Base-by-base conservation (phyloP, 2,888 invertebrate genomes). In the Drosophila niveifrons region DNA sequence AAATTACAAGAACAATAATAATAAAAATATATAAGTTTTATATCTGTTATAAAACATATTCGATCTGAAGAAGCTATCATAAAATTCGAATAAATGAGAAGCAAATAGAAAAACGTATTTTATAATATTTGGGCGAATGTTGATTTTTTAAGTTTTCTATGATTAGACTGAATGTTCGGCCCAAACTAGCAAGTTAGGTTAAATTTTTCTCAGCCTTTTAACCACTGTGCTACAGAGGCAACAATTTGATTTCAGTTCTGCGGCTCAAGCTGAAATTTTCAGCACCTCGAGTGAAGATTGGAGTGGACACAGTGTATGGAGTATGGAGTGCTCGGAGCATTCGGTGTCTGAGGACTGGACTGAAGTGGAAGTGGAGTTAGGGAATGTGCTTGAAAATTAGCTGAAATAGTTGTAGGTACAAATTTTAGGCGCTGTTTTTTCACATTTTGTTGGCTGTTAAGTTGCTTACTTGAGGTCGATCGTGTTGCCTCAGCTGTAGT, bases 391-490 rank as follows among this genome's bases (percentile, higher is more conserved):
- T 73, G 77, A 57, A 82, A 86, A 86, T 86, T 86, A 89, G 86
- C 80, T 89, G 89, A 89, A 89, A 86, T 89, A 86, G 86, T 86
- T 86, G 89, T 86, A 89, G 89, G 86, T 86, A 86, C 89, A 86
- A 86, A 86, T 86, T 82, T 88, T 59, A 83, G 86, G 80, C 72
- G 75, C 72, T 87, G 84, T 65, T 66, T 56, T 41, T 44, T 29
- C 34, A n/a, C 28, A 50, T 50, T 43, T 28, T 44, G 56, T 36
- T 59, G 55, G 31, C 46, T 56, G 63, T 48, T 56, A 15, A 44
- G 52, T 59, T 51, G 51, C 59, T 44, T 41, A 51, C 57, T 68
- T 55, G 68, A 57, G 71, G 77, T 75, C 68, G 72, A 71, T 72
- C 76, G 75, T 77, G 77, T 75, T 78, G 70, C 34, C 36, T 23